phyloP scores from a whole-genome alignment of 1,140 invertebrate genomes.

The Potamilus streckersoni region DNA sequence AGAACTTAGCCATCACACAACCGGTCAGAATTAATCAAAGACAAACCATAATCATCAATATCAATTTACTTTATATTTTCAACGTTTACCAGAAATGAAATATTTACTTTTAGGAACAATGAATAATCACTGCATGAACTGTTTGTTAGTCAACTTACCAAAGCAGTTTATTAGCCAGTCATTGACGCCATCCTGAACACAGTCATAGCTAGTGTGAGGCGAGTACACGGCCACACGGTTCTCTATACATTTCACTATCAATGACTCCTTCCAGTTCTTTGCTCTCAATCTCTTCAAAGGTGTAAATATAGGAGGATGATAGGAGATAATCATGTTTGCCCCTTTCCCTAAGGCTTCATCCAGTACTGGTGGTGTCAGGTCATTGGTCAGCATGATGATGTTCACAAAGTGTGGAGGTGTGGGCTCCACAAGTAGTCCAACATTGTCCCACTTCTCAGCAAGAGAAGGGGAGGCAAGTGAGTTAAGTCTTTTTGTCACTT shows the following conservation, averaged over 20 bases:
- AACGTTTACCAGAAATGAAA: no score
- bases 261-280: slow-evolving; percentile 81
- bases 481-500: slow-evolving; percentile 70
- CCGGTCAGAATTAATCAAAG: no score
- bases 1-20: no score
- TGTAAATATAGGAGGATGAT: slow-evolving; percentile 95
- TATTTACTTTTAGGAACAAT: no score
- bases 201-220: slow-evolving; percentile 93
- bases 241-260: slow-evolving; percentile 85
- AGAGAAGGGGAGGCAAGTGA: slow-evolving; percentile 78
- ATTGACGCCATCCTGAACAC: slow-evolving; percentile 85
- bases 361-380: slow-evolving; percentile 86
- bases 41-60: no score
- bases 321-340: slow-evolving; percentile 88
- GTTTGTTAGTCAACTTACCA: slow-evolving; percentile 64
- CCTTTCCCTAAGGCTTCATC: slow-evolving; percentile 80
- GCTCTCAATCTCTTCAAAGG: slow-evolving; percentile 83
- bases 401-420: slow-evolving; percentile 64
- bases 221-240: slow-evolving; percentile 91
- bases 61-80: no score
- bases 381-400: slow-evolving; percentile 91
- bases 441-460: slow-evolving; percentile 95
- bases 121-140: no score
- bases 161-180: slow-evolving; percentile 90
- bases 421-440: slow-evolving; percentile 90